Conservation (phyloP, 2,888 invertebrate species). For the Salticus scenicus region DNA sequence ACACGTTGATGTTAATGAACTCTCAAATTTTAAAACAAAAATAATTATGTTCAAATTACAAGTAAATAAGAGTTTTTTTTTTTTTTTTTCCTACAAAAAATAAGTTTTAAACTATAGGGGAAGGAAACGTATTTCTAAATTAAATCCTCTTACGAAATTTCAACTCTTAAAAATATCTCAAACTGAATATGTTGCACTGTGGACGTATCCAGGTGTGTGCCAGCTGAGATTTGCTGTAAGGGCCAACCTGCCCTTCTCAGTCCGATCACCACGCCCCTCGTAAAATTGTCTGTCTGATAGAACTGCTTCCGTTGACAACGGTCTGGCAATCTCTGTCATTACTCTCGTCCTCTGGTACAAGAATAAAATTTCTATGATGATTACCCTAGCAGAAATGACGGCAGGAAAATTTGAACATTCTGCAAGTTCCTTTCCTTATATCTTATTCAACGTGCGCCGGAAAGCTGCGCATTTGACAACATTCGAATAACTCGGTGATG, state of each 20-base stretch:
- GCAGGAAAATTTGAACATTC: background rate
- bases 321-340: background rate
- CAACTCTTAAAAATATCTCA: too few relatives aligned
- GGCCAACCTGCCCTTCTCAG: background rate
- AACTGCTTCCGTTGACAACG: background rate
- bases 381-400: too few relatives aligned
- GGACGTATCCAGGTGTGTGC: background rate
- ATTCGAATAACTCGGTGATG: background rate
- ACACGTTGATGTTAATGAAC: too few relatives aligned
- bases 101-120: too few relatives aligned
- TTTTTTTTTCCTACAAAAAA: too few relatives aligned
- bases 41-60: too few relatives aligned
- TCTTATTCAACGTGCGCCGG: too few relatives aligned
- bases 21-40: too few relatives aligned
- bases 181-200: conserved; percentile 18
- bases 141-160: too few relatives aligned
- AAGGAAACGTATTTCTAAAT: too few relatives aligned
- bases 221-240: background rate
- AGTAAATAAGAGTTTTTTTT: too few relatives aligned
- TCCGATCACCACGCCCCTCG: background rate
- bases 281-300: background rate
- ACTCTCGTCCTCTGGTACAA: background rate
- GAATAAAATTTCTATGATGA: background rate
- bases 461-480: background rate
- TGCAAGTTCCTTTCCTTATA: too few relatives aligned